Conservation (phyloP, 2,888 invertebrate genomes). For the Meloe dianella region DNA sequence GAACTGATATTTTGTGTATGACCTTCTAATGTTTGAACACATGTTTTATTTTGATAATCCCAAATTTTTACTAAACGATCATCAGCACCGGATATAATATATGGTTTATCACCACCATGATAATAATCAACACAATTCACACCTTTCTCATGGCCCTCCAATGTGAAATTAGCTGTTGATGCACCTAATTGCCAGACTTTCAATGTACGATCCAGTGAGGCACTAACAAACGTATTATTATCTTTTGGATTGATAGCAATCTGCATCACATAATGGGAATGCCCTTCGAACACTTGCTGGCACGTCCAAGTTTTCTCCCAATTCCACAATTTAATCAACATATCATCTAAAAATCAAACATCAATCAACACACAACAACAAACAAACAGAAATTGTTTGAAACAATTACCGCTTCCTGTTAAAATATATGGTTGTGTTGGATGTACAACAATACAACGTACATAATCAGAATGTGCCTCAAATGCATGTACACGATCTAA, state of each 20-base stretch:
- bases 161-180: conserved; percentile 94
- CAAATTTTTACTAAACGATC: conserved; percentile 98
- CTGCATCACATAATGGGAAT: conserved; percentile 99
- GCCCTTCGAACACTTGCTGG: conserved; percentile 98
- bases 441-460: conserved; percentile 94
- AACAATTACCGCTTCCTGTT: conserved; percentile 89
- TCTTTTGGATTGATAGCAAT: conserved; percentile 99
- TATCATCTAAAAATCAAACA: conserved; percentile 77
- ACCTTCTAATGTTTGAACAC: conserved; percentile 97
- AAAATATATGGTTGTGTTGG: conserved; percentile 96
- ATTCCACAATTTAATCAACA: conserved; percentile 99
- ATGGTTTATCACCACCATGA: conserved; percentile 97
- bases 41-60: conserved; percentile 99
- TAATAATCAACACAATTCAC: conserved; percentile 99
- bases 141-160: conserved; percentile 98
- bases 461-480: conserved; percentile 99
- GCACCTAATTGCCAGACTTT: conserved; percentile 99
- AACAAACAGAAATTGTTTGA: too few relatives aligned
- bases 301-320: conserved; percentile 99
- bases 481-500: conserved; percentile 93
- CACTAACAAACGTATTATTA: conserved; percentile 99
- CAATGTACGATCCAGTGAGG: conserved; percentile 96
- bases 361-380: too few relatives aligned
- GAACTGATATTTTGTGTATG: conserved; percentile 96
- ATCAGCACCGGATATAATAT: conserved; percentile 98